phyloP scores from a whole-genome alignment of 1,140 invertebrate genomes.

The Thaumetopoea pityocampa region DNA sequence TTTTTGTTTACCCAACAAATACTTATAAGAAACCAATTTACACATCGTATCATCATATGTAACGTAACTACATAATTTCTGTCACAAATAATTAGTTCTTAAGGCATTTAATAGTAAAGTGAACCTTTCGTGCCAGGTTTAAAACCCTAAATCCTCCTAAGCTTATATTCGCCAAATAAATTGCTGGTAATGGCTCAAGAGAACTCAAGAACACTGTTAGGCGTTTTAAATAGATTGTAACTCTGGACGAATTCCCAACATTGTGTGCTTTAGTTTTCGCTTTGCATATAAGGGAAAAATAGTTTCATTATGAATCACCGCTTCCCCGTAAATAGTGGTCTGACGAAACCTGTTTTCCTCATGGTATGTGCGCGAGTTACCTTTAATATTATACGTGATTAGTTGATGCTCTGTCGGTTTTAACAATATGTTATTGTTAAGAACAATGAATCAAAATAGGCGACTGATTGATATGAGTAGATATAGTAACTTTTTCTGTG shows the following conservation, averaged over 20 bases:
- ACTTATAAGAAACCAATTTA: no score
- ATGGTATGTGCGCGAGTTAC: slow-evolving; percentile 1
- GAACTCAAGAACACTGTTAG: not conserved
- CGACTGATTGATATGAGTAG: not conserved
- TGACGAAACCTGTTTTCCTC: slow-evolving; percentile 18
- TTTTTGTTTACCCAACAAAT: no score
- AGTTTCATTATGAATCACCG: slow-evolving; percentile 17
- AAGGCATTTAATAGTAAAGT: no score
- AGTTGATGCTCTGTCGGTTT: not conserved
- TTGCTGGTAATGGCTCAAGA: slow-evolving; percentile 2
- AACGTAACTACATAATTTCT: no score
- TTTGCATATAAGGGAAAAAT: slow-evolving; percentile 15
- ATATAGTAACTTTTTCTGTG: slow-evolving; percentile 7
- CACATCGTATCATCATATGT: no score
- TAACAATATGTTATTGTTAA: slow-evolving; percentile 13
- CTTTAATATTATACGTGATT: slow-evolving; percentile 11
- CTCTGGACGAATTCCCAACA: slow-evolving; percentile 16
- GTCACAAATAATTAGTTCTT: no score
- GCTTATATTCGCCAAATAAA: slow-evolving; percentile 6
- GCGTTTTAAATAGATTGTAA: slow-evolving; percentile 18
- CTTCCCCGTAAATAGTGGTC: slow-evolving; percentile 7
- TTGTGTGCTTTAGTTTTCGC: slow-evolving; percentile 18
- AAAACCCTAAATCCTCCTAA: slow-evolving; percentile 2
- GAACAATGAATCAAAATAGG: slow-evolving; percentile 14
- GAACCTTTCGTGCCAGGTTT: no score